A percentile compares a stretch with the other conserved stretches of the same genome.
phyloP scores from a whole-genome alignment of 2,888 invertebrate genomes.

The Agonopterix arenella region DNA sequence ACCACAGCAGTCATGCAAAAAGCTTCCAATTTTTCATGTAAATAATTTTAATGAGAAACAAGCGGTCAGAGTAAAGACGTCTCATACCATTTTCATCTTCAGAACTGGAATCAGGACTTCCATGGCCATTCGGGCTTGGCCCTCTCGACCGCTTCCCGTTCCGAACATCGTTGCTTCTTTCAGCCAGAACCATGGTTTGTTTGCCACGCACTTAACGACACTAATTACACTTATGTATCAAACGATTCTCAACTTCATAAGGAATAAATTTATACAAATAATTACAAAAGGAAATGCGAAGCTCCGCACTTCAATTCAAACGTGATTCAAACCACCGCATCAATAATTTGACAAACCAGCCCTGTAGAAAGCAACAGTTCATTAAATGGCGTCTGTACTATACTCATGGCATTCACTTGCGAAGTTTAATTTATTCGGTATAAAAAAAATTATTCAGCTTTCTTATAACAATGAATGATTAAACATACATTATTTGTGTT shows the following conservation, averaged over 20 bases:
- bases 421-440: constrained; percentile 4
- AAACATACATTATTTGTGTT: too few relatives aligned
- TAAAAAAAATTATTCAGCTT: too few relatives aligned
- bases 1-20: constrained; percentile 19
- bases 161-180: constrained; percentile 90
- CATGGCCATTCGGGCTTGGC: constrained; percentile 92
- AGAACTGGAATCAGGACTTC: constrained; percentile 87
- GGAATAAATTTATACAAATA: constrained; percentile 14
- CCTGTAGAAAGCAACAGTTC: constrained; percentile 32
- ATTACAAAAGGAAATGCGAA: constrained; percentile 29
- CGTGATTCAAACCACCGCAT: constrained; percentile 78
- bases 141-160: constrained; percentile 94
- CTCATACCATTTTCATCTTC: constrained; percentile 89
- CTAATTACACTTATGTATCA: constrained; percentile 30
- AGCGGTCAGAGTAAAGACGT: constrained; percentile 4
- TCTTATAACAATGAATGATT: too few relatives aligned
- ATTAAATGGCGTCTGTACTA: constrained; percentile 60
- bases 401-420: constrained; percentile 38
- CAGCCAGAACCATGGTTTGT: constrained; percentile 89
- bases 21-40: constrained; percentile 14
- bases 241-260: constrained; percentile 27
- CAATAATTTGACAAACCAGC: constrained; percentile 72
- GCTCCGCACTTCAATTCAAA: constrained; percentile 70
- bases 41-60: constrained; percentile 6
- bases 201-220: constrained; percentile 30